A percentile compares a stretch with the other conserved stretches of the same genome.
Conservation (phyloP, 2,888 invertebrate genomes). For the Labia minor region DNA sequence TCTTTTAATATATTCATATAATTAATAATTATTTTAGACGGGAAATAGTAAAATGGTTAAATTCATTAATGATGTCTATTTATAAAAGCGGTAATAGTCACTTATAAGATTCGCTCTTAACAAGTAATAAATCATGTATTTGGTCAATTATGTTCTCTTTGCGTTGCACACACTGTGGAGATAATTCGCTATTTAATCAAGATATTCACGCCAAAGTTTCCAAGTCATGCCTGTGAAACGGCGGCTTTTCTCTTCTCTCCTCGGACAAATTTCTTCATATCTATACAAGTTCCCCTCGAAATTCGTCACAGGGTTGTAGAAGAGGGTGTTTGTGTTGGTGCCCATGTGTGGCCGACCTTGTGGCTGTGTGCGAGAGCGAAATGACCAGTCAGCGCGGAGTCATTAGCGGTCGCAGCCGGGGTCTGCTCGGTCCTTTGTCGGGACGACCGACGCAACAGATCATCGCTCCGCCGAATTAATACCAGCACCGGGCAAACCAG, state of each 20-base stretch:
- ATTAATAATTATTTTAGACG: too few species aligned
- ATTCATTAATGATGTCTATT: neutral
- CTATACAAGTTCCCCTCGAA: too few species aligned
- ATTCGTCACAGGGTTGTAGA: constrained; percentile 8
- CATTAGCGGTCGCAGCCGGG: neutral
- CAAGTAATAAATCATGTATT: constrained; percentile 2
- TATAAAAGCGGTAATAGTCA: neutral
- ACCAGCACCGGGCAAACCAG: neutral
- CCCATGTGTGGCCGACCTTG: neutral
- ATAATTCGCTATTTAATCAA: constrained; percentile 8
- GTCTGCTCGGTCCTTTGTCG: neutral
- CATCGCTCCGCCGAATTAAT: neutral
- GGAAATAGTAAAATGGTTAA: too few species aligned
- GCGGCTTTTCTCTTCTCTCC: neutral
- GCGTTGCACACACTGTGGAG: neutral
- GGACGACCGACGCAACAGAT: neutral
- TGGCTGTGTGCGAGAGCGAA: neutral
- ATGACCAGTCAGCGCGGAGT: neutral
- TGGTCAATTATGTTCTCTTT: constrained; percentile 13
- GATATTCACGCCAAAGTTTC: neutral
- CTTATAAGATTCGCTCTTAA: neutral
- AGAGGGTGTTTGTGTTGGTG: neutral
- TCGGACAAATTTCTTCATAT: neutral
- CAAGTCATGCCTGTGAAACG: neutral
- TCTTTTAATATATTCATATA: too few species aligned